Evolutionary conservation across 2,888 invertebrate species (phyloP).

Genomic region (Hypolimnas misippus): DNA sequence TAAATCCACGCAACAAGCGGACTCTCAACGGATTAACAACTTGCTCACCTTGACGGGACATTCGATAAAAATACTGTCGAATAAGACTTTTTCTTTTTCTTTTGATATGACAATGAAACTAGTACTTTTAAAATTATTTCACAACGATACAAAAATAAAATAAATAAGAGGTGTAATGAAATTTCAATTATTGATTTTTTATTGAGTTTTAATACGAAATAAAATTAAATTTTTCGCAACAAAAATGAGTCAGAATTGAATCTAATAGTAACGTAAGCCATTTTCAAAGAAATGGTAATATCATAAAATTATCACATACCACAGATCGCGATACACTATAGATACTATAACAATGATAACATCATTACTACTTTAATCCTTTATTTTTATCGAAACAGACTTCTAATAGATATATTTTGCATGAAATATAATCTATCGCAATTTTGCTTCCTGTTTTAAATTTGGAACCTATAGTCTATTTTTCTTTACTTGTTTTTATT

Average conservation of each 20-base stretch:
- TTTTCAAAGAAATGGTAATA: background rate
- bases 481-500: background rate
- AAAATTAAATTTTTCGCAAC: no score
- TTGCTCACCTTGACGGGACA: conserved; percentile 21
- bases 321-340: background rate
- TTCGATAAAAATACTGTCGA: conserved; percentile 6
- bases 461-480: background rate
- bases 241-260: no score
- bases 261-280: background rate
- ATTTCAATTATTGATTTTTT: no score
- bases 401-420: no score
- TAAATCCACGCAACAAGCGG: conserved; percentile 14
- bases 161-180: no score
- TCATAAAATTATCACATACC: background rate
- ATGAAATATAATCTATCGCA: background rate
- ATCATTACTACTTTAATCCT: background rate
- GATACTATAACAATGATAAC: background rate
- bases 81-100: background rate
- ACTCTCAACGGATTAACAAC: conserved; percentile 20
- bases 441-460: background rate
- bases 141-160: no score
- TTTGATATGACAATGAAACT: no score
- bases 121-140: no score
- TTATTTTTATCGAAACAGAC: background rate
- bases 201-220: no score